These are phyloP conservation scores for Lophius piscatorius DNA, from an alignment of 2,113 vertebrate genomes.

Conservation along the genomic window DNA sequence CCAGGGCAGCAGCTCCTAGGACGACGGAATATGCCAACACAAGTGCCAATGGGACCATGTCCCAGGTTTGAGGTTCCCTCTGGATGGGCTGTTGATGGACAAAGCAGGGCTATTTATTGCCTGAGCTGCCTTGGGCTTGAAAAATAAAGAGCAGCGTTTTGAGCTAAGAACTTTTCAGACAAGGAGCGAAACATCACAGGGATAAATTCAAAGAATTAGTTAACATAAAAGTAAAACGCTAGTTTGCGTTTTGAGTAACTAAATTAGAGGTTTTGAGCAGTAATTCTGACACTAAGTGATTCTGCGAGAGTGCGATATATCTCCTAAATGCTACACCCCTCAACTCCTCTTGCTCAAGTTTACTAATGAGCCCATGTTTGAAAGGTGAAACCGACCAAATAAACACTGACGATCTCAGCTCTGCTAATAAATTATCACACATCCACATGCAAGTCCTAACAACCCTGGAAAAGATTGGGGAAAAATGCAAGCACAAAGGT, in stretches of 20 bases:
- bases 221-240: too few species aligned
- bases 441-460: neutral
- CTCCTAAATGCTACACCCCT: neutral
- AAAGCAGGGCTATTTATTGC: slow-evolving; percentile 54
- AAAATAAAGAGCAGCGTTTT: slow-evolving; percentile 47
- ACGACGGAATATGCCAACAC: slow-evolving; percentile 42
- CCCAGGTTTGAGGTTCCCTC: slow-evolving; percentile 47
- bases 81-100: slow-evolving; percentile 49
- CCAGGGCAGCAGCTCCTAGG: slow-evolving; percentile 47
- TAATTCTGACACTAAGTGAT: neutral
- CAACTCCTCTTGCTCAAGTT: neutral
- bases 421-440: neutral
- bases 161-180: neutral
- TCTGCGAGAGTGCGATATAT: too few species aligned
- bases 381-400: neutral
- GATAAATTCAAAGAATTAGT: too few species aligned
- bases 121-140: slow-evolving; percentile 16
- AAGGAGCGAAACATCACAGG: too few species aligned
- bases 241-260: too few species aligned
- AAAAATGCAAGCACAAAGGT: too few species aligned
- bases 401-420: too few species aligned
- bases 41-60: slow-evolving; percentile 42
- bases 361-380: neutral
- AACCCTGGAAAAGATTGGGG: too few species aligned
- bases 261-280: too few species aligned